These are phyloP conservation scores for Climacteris rufus DNA, from an alignment of 2,113 vertebrate genomes.

Conservation along the genomic window DNA sequence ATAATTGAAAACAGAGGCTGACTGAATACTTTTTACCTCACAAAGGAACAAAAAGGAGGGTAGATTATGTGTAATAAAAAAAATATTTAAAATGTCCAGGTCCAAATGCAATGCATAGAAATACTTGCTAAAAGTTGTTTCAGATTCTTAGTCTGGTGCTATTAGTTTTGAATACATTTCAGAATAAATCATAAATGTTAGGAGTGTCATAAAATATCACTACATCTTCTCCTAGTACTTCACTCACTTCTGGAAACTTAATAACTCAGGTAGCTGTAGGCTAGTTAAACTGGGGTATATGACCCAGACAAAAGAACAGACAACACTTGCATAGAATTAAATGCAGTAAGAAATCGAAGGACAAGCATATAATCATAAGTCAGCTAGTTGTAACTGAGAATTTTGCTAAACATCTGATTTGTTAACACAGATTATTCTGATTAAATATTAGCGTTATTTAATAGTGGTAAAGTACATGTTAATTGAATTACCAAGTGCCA, in stretches of 20 bases:
- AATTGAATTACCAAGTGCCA: neutral
- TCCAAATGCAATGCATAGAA: neutral
- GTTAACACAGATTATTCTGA: neutral
- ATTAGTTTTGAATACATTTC: neutral
- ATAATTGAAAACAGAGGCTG: neutral
- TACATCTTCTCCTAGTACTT: neutral
- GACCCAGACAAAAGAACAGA: neutral
- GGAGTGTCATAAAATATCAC: neutral
- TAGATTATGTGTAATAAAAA: neutral
- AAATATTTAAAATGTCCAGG: neutral
- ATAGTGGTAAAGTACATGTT: neutral
- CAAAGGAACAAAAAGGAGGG: neutral
- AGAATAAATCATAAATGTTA: neutral
- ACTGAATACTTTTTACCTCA: neutral
- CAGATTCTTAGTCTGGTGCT: neutral
- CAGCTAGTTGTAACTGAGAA: neutral
- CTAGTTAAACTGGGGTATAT: neutral
- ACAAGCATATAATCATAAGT: neutral
- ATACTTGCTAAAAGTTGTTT: neutral
- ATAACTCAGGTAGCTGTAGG: neutral
- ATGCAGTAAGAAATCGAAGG: neutral
- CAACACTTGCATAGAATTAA: neutral
- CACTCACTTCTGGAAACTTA: neutral
- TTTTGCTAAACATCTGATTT: neutral
- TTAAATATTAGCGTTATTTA: neutral